Base-by-base conservation (phyloP, 1,140 invertebrate genomes). In the Oreohelix idahoensis region DNA sequence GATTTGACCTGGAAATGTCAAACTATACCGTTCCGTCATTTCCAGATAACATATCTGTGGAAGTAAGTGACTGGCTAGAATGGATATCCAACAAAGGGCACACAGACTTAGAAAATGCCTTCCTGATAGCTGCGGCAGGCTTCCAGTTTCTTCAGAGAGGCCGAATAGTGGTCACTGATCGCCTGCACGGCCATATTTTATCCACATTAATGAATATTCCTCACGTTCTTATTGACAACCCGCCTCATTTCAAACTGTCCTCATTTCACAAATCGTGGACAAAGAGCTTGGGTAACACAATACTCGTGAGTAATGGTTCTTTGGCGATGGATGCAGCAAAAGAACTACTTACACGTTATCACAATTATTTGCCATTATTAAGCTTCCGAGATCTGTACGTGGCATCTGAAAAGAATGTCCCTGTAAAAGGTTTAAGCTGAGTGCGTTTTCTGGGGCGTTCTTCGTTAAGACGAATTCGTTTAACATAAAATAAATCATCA, bases 181-280 rank as follows among this genome's bases (percentile, higher is more conserved):
- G 87, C 10, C 83, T 88, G 0, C 87, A 88, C 66, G 87, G 85
- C 10, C 87, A 88, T 74, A 86, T 88, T 76, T 58, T 88, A 20
- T 66, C 79, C 80, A 82, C 79, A 10, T 69, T 88, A 36, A 53
- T 88, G 73, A 82, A 83, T 53, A 87, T 86, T 63, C 87, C 86
- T 0, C 84, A 88, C 75, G 87, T 88, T 11, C 49, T 87, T 32
- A 83, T 87, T 42, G 85, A 87, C 83, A 87, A 85, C 70, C 35
- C 49, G 35, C n/a, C 74, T 23, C 80, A 80, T 45, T 49, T 77
- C n/a, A 88, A 88, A 66, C 77, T 86, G 39, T 86, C 83, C 11
- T 77, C 82, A 51, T 88, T 82, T 79, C 74, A 84, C 45, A 83
- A 73, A 36, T 86, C 86, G 10, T 88, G 87, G 87, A 86, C 85